Conservation (phyloP, 2,888 invertebrate genomes). For the Stenotaenia linearis region DNA sequence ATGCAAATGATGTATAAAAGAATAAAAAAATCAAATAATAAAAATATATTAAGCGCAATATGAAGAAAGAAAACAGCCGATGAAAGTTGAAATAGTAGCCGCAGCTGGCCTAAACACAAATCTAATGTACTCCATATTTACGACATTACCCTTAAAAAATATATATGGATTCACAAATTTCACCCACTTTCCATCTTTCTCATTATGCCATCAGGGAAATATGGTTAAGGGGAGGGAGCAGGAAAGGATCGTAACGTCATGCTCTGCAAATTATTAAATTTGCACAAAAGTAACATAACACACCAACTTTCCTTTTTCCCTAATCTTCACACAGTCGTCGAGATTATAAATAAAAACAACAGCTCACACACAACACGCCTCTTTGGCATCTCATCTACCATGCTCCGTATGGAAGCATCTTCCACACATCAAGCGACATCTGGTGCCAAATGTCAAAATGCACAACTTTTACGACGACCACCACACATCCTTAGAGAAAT, state of each 20-base stretch:
- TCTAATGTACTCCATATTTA: not conserved
- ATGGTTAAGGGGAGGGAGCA: not conserved
- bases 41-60: not conserved
- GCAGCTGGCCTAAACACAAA: not conserved
- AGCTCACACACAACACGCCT: not conserved
- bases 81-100: not conserved
- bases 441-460: constrained; percentile 33
- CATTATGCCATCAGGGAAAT: not conserved
- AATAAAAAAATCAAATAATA: not conserved
- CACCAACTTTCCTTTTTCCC: constrained; percentile 14
- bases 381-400: constrained; percentile 2
- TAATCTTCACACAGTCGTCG: constrained; percentile 21
- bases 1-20: not conserved
- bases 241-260: constrained; percentile 30
- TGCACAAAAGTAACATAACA: constrained; percentile 14
- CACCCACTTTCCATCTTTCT: not conserved
- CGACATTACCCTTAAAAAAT: not conserved
- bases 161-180: not conserved
- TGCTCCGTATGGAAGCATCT: constrained; percentile 1
- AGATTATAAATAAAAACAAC: constrained; percentile 31
- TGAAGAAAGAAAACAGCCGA: not conserved
- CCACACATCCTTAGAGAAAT: constrained; percentile 1
- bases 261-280: constrained; percentile 33
- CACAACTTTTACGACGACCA: constrained; percentile 29
- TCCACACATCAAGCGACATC: constrained; percentile 34